Percentiles rank a stretch among this genome's conserved stretches.
Evolutionary conservation across 2,113 vertebrate genomes (phyloP).

Genomic region (Psilopsiagon aurifrons): DNA sequence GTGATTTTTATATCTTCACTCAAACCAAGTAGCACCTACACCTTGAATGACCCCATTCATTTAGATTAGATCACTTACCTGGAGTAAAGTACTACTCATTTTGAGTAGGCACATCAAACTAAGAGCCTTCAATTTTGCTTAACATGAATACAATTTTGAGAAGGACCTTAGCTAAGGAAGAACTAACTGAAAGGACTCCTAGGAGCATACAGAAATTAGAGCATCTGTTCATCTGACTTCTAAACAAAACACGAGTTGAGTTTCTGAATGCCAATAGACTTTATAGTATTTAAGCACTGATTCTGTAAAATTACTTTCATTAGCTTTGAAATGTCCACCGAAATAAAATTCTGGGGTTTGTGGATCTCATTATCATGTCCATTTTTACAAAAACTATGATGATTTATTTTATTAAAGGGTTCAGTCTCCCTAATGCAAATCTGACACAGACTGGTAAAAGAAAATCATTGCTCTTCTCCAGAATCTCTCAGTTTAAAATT

Average conservation of each 20-base stretch:
- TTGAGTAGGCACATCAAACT: neutral
- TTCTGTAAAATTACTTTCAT: neutral
- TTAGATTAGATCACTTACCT: slow-evolving; percentile 19
- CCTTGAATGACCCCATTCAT: neutral
- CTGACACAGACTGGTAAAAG: neutral
- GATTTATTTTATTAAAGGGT: neutral
- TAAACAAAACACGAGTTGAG: neutral
- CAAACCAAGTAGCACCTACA: neutral
- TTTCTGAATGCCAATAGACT: neutral
- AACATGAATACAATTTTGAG: slow-evolving; percentile 13
- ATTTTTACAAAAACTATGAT: neutral
- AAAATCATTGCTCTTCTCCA: neutral
- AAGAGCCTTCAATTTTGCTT: neutral
- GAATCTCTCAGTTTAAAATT: neutral
- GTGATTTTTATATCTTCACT: neutral
- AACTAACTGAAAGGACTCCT: neutral
- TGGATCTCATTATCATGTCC: neutral
- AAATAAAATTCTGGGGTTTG: neutral
- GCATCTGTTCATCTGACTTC: neutral
- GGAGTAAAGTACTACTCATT: slow-evolving; percentile 1
- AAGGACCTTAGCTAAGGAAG: neutral
- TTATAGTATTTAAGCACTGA: neutral
- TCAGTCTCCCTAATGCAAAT: neutral
- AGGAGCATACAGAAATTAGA: neutral
- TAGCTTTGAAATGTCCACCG: neutral